These are phyloP conservation scores for Tenodera sinensis DNA, from an alignment of 2,888 invertebrate species.

Conservation along the genomic window DNA sequence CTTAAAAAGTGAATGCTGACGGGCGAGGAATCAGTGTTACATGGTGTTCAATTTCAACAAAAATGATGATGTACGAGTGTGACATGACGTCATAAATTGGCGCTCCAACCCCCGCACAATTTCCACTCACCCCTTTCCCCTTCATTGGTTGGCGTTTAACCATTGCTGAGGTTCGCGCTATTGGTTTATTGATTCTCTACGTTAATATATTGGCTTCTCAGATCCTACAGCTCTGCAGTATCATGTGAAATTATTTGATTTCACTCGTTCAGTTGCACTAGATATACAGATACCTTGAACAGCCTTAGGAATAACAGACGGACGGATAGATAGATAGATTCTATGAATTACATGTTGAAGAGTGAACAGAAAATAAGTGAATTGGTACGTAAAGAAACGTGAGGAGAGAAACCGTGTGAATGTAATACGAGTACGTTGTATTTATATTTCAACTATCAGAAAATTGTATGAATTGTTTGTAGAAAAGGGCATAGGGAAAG, in stretches of 20 bases:
- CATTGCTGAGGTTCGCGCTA: slow-evolving; percentile 18
- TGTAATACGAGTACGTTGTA: too few species aligned
- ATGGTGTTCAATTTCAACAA: slow-evolving; percentile 20
- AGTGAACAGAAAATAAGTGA: too few species aligned
- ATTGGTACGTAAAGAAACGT: too few species aligned
- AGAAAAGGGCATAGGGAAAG: too few species aligned
- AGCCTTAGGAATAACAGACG: too few species aligned
- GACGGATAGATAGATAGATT: too few species aligned
- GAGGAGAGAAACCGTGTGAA: too few species aligned
- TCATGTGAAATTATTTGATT: neutral
- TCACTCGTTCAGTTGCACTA: too few species aligned
- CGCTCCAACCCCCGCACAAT: neutral
- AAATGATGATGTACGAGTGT: slow-evolving; percentile 21
- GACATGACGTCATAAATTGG: slow-evolving; percentile 22
- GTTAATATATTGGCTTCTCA: neutral
- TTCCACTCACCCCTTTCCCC: neutral
- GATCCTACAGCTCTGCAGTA: neutral
- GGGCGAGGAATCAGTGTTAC: slow-evolving; percentile 1
- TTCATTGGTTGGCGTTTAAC: slow-evolving; percentile 22
- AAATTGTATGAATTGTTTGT: too few species aligned
- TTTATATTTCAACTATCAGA: too few species aligned
- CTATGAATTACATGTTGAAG: too few species aligned
- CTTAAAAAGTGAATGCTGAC: neutral
- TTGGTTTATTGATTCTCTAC: slow-evolving; percentile 18
- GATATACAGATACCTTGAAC: too few species aligned